Percentiles rank a stretch among this genome's conserved stretches.
These are phyloP conservation scores for Xenopus laevis DNA, from an alignment of 2,113 vertebrate genomes.

Conservation along the genomic window DNA sequence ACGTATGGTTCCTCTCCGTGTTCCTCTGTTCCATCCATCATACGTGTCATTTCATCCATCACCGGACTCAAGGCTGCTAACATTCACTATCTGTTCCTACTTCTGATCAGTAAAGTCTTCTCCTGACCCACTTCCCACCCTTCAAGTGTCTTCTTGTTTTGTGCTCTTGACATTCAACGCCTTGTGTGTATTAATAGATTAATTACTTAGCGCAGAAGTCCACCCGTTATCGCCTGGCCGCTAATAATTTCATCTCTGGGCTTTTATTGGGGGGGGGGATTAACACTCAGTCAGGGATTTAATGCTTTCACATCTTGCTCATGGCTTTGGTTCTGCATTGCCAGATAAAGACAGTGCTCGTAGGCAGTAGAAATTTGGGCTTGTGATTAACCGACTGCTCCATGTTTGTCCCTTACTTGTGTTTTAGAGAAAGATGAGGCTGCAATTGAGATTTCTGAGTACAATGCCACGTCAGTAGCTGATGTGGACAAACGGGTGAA, in stretches of 20 bases:
- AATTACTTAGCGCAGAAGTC: slow-evolving; percentile 45
- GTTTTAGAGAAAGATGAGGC: slow-evolving; percentile 99
- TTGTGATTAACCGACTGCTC: slow-evolving; percentile 98
- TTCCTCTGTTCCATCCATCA: slow-evolving; percentile 42
- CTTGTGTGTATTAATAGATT: slow-evolving; percentile 47
- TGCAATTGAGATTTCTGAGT: slow-evolving; percentile 99
- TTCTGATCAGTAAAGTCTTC: slow-evolving; percentile 33
- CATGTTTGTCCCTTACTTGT: slow-evolving; percentile 99
- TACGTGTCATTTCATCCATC: slow-evolving; percentile 61
- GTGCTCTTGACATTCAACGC: slow-evolving; percentile 13
- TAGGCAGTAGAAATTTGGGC: slow-evolving; percentile 83
- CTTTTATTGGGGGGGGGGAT: slow-evolving; percentile 58
- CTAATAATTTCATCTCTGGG: slow-evolving; percentile 63
- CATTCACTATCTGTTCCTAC: slow-evolving; percentile 44
- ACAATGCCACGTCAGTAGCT: slow-evolving; percentile 99
- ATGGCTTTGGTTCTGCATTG: slow-evolving; percentile 77
- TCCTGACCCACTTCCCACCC: slow-evolving; percentile 14
- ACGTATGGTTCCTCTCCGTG: slow-evolving; percentile 43
- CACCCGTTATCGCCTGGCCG: slow-evolving; percentile 39
- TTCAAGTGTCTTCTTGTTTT: not conserved
- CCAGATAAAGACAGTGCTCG: slow-evolving; percentile 68
- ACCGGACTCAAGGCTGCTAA: slow-evolving; percentile 56
- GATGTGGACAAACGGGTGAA: slow-evolving; percentile 99
- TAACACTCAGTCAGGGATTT: slow-evolving; percentile 78
- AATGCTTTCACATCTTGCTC: slow-evolving; percentile 74